Evolutionary conservation across 2,888 invertebrate species (phyloP), one percentile per base, ranked within the genome.

Genomic region (Megastigmus dorsalis): DNA sequence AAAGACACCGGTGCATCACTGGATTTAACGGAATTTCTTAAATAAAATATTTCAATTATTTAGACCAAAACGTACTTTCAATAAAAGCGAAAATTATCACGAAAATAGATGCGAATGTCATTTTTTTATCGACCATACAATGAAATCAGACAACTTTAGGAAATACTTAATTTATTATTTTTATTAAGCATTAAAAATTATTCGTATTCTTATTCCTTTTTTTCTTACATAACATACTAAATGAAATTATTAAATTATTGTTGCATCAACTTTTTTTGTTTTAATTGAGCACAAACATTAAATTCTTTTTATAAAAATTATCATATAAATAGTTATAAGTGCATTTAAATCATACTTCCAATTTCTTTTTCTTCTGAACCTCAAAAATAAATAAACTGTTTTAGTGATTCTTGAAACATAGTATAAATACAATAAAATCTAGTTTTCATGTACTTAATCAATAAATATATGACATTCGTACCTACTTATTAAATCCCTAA

Each of bases 71-170:
- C 2, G 54, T 62, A 52, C 15, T 28, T 55, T 28, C 28, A 55
- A 71, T 48, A 57, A 57, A 63, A 63, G 20, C 28, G n/a, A 70
- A 71, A 71, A 57, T 55, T 60, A 63, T 48, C 26, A 15, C 33
- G 15, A 45, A 54, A 55, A 63, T 18, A 5, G 38, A 48, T 55
- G 48, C 63, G 36, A 57, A n/a, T 33, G 15, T 5, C 55, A 62
- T 48, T 15, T 57, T 60, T 71, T 55, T 41, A 38, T 55, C 28
- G 26, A 70, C 5, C n/a, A n/a, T n/a, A n/a, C n/a, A n/a, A n/a
- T n/a, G n/a, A n/a, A n/a, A n/a, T n/a, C n/a, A n/a, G n/a, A n/a
- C n/a, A n/a, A n/a, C n/a, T n/a, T n/a, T n/a, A n/a, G n/a, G n/a
- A n/a, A n/a, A n/a, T n/a, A 13, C 13, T 41, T 41, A 9, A 9